Conservation (phyloP, 2,888 invertebrate species). For the Drosophila yooni region DNA sequence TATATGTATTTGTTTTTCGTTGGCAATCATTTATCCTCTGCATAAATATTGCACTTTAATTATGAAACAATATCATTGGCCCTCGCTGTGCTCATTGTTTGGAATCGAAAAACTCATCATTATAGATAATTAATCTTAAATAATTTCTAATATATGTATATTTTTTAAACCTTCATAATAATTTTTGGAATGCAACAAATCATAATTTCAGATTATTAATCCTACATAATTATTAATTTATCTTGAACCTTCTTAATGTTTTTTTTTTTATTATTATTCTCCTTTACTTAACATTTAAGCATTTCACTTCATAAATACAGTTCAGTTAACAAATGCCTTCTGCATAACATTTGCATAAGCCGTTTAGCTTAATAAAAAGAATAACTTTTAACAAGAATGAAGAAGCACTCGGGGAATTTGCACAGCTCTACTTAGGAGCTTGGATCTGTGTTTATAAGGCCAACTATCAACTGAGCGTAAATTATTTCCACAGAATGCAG, state of each 20-base stretch:
- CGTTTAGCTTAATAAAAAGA: constrained; percentile 16
- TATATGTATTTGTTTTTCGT: not conserved
- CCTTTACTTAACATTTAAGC: not conserved
- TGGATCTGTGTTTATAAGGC: constrained; percentile 18
- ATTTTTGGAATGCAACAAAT: not conserved
- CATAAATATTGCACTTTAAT: not conserved
- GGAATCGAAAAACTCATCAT: not conserved
- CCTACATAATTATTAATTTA: not conserved
- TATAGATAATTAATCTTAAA: not conserved
- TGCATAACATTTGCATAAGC: constrained; percentile 3
- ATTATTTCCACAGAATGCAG: constrained; percentile 65
- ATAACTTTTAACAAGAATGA: constrained; percentile 27
- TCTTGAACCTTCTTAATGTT: not conserved
- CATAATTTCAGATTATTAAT: too few relatives aligned
- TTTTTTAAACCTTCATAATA: not conserved
- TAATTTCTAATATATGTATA: too few relatives aligned
- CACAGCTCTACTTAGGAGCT: constrained; percentile 6
- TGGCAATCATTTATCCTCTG: not conserved
- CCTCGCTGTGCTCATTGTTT: not conserved
- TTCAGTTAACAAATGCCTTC: not conserved
- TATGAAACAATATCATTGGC: not conserved
- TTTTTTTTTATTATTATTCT: not conserved
- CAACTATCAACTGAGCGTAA: constrained; percentile 59
- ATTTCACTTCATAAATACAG: not conserved
- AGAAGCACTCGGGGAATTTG: not conserved